phyloP scores from a whole-genome alignment of 2,888 invertebrate genomes.

The Galeruca laticollis region DNA sequence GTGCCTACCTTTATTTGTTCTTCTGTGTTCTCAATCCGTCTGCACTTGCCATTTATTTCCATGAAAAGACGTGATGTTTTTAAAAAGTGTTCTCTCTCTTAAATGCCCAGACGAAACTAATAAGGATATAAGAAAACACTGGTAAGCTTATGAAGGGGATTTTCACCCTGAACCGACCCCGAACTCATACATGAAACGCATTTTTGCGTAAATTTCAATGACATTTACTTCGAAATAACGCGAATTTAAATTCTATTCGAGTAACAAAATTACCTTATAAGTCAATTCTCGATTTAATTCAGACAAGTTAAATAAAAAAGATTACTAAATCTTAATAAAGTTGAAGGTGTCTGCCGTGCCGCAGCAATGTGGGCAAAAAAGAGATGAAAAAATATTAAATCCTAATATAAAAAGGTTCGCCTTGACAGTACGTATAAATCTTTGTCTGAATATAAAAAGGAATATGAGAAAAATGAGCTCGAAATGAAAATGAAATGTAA shows the following conservation, averaged over 20 bases:
- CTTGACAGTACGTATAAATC: slow-evolving; percentile 67
- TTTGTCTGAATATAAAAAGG: slow-evolving; percentile 66
- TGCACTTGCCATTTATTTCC: too few relatives aligned
- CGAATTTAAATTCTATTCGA: slow-evolving; percentile 18
- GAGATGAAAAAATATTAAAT: slow-evolving; percentile 66
- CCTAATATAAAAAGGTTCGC: slow-evolving; percentile 64
- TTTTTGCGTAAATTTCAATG: slow-evolving; percentile 24
- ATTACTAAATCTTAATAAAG: slow-evolving; percentile 62
- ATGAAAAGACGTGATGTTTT: too few relatives aligned
- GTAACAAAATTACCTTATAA: slow-evolving; percentile 46
- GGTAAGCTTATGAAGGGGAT: neutral
- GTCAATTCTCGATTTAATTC: slow-evolving; percentile 56
- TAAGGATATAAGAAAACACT: too few relatives aligned
- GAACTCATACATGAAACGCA: slow-evolving; percentile 11
- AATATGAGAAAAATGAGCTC: slow-evolving; percentile 66
- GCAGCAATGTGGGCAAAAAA: slow-evolving; percentile 46
- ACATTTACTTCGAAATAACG: slow-evolving; percentile 17
- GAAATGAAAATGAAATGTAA: slow-evolving; percentile 66
- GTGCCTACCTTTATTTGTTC: too few relatives aligned
- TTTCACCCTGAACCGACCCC: neutral
- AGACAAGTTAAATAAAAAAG: slow-evolving; percentile 54
- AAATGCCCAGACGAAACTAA: too few relatives aligned
- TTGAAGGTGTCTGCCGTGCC: slow-evolving; percentile 54
- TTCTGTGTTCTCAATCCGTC: too few relatives aligned
- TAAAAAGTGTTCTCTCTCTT: too few relatives aligned